These are phyloP conservation scores for Hirtodrosophila alboralis DNA, from an alignment of 2,888 invertebrate species.

Conservation along the genomic window DNA sequence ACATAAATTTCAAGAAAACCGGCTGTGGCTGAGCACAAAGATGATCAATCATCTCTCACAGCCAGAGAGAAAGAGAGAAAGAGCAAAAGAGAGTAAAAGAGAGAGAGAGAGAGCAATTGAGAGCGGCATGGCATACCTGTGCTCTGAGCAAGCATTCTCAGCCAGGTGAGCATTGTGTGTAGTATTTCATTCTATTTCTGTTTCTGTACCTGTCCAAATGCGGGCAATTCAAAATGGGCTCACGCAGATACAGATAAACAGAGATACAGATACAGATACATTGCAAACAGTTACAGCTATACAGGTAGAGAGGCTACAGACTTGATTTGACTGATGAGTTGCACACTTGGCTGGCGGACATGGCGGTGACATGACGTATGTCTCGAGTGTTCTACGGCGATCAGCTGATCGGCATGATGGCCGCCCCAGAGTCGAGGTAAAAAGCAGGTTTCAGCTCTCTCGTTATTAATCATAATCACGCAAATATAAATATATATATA, in stretches of 20 bases:
- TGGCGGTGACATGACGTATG: conserved; percentile 63
- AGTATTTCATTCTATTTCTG: conserved; percentile 20
- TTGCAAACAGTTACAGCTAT: conserved; percentile 16
- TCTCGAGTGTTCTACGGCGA: conserved; percentile 22
- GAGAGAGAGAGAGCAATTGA: conserved; percentile 16
- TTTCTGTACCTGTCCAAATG: conserved; percentile 50
- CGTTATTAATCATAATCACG: conserved; percentile 71
- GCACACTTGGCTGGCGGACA: conserved; percentile 64
- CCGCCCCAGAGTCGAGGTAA: conserved; percentile 47
- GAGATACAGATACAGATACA: conserved; percentile 15
- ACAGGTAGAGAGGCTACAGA: conserved; percentile 17
- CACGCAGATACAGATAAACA: conserved; percentile 23
- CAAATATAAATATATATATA: conserved; percentile 19
- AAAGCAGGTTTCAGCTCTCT: conserved; percentile 67
- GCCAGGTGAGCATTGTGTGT: conserved; percentile 21
- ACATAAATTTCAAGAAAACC: conserved; percentile 72
- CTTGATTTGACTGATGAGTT: conserved; percentile 44
- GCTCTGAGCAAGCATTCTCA: conserved; percentile 38
- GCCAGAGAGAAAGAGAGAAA: conserved; percentile 7
- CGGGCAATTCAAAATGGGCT: conserved; percentile 73
- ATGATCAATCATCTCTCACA: conserved; percentile 69
- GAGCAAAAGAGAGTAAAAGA: conserved; percentile 17
- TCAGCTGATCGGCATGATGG: conserved; percentile 79
- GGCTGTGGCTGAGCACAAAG: conserved; percentile 71
- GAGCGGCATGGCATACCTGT: conserved; percentile 40